Evolutionary conservation across 2,888 invertebrate species (phyloP).

Genomic region (Corbicula japonica): DNA sequence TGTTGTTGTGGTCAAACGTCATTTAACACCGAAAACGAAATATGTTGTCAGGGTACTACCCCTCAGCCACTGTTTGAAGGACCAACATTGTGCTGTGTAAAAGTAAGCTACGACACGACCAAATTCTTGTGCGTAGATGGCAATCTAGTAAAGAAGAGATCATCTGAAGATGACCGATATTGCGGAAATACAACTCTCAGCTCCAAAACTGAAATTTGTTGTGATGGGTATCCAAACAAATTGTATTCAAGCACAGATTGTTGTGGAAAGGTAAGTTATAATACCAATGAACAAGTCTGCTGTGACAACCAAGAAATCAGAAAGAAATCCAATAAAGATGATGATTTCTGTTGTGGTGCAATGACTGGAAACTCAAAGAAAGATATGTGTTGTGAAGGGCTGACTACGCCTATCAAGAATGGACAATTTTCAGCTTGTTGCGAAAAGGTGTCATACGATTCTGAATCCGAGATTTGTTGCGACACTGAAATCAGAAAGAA

Average conservation of each 20-base stretch:
- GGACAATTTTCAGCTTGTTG: slow-evolving; percentile 47
- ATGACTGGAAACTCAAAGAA: slow-evolving; percentile 45
- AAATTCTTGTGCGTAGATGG: slow-evolving; percentile 33
- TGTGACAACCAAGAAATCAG: slow-evolving; percentile 50
- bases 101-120: slow-evolving; percentile 40
- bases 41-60: slow-evolving; percentile 51
- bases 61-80: slow-evolving; percentile 42
- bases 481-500: slow-evolving; percentile 28
- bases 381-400: slow-evolving; percentile 54
- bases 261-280: slow-evolving; percentile 44
- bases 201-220: slow-evolving; percentile 46
- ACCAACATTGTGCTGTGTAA: slow-evolving; percentile 44
- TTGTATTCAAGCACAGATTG: slow-evolving; percentile 40
- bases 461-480: slow-evolving; percentile 49
- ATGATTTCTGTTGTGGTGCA: slow-evolving; percentile 56
- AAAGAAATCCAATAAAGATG: slow-evolving; percentile 30
- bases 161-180: slow-evolving; percentile 43
- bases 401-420: slow-evolving; percentile 46
- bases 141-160: slow-evolving; percentile 19
- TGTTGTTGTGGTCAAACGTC: slow-evolving; percentile 62
- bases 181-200: slow-evolving; percentile 52
- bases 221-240: slow-evolving; percentile 40
- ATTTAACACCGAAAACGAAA: slow-evolving; percentile 45
- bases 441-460: slow-evolving; percentile 43
- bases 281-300: slow-evolving; percentile 40